Evolutionary conservation across 2,797 vertebrate species (phyloP).

Genomic region (Tapera naevia): DNA sequence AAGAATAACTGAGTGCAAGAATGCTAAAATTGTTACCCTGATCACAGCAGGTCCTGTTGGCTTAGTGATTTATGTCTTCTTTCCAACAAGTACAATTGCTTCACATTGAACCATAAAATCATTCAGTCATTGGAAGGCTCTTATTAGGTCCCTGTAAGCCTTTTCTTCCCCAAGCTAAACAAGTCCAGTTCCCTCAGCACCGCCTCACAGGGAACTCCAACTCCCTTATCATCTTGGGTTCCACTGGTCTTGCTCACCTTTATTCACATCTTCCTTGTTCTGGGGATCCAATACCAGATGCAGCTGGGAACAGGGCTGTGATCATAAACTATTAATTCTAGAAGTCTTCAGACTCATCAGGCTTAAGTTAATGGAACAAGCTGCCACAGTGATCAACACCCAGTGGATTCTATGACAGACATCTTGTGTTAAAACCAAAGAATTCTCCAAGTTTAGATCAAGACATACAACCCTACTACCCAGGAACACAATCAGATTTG

Average conservation of each 20-base stretch:
- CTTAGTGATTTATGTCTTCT: neutral
- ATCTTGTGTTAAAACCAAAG: too few relatives aligned
- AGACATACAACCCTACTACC: neutral
- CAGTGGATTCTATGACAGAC: too few relatives aligned
- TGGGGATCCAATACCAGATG: too few relatives aligned
- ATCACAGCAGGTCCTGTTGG: neutral
- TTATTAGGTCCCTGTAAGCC: neutral
- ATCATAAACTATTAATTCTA: too few relatives aligned
- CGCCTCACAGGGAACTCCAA: neutral
- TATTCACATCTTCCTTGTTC: too few relatives aligned
- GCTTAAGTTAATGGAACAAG: too few relatives aligned
- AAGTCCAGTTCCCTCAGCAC: neutral
- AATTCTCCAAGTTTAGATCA: neutral
- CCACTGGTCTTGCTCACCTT: too few relatives aligned
- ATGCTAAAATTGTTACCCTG: neutral
- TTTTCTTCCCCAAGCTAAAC: neutral
- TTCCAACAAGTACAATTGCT: neutral
- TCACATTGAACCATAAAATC: neutral
- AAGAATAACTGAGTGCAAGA: neutral
- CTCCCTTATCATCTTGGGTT: neutral
- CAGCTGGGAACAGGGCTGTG: too few relatives aligned
- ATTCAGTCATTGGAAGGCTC: neutral
- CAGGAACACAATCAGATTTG: neutral
- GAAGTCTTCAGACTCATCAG: too few relatives aligned
- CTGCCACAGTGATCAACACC: too few relatives aligned